A percentile compares a stretch with the other conserved stretches of the same genome.
These are phyloP conservation scores for Nudaria mundana DNA, from an alignment of 2,888 invertebrate species.

Conservation along the genomic window DNA sequence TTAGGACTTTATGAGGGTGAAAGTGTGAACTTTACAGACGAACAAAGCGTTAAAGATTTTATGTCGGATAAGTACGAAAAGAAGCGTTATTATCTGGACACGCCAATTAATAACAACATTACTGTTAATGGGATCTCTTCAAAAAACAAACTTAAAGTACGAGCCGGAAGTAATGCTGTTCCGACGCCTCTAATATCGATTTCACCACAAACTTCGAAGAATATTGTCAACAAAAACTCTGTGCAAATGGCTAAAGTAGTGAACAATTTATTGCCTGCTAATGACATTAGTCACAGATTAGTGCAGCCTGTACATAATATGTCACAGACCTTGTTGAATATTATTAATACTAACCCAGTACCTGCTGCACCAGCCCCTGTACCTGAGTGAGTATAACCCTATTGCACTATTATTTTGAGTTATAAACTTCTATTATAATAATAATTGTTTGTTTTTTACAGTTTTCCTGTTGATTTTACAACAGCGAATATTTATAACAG, in stretches of 20 bases:
- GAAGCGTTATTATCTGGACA: slow-evolving; percentile 85
- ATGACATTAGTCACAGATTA: slow-evolving; percentile 55
- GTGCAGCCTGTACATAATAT: slow-evolving; percentile 60
- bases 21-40: slow-evolving; percentile 89
- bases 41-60: slow-evolving; percentile 94
- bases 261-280: slow-evolving; percentile 49
- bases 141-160: slow-evolving; percentile 59
- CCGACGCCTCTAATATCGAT: slow-evolving; percentile 66
- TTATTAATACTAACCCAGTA: slow-evolving; percentile 35
- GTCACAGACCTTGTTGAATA: slow-evolving; percentile 47
- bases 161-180: slow-evolving; percentile 48
- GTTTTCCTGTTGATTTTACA: slow-evolving; percentile 87
- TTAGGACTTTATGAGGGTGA: slow-evolving; percentile 92
- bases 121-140: slow-evolving; percentile 54
- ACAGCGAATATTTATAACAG: slow-evolving; percentile 87
- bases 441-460: slow-evolving; percentile 40
- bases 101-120: slow-evolving; percentile 43
- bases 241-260: slow-evolving; percentile 55
- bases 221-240: slow-evolving; percentile 49
- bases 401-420: not conserved
- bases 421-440: not conserved
- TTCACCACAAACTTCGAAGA: slow-evolving; percentile 53
- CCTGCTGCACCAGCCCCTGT: slow-evolving; percentile 43
- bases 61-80: slow-evolving; percentile 98
- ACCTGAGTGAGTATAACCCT: slow-evolving; percentile 71